These are phyloP conservation scores for Conus canariensis DNA, from an alignment of 2,888 invertebrate genomes.

Conservation along the genomic window DNA sequence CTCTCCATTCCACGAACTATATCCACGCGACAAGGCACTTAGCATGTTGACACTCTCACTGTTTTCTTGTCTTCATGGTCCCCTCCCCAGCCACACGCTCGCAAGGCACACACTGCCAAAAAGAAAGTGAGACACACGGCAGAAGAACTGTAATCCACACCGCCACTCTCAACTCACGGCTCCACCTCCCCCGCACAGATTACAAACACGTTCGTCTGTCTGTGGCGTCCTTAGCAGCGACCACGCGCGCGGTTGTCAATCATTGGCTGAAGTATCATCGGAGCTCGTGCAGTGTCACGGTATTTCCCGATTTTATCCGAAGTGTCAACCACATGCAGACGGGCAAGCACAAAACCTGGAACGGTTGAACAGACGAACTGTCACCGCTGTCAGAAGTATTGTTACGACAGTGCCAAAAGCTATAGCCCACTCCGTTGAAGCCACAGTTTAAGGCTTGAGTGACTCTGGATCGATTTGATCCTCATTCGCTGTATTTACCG, in stretches of 20 bases:
- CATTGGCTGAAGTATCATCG: not conserved
- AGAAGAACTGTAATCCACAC: not conserved
- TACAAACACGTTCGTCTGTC: not conserved
- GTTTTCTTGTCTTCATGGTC: slow-evolving; percentile 6
- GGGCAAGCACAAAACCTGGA: not conserved
- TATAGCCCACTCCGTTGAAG: not conserved
- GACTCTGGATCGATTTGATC: slow-evolving; percentile 35
- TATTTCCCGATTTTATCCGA: slow-evolving; percentile 27
- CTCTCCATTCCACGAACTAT: slow-evolving; percentile 69
- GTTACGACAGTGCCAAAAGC: not conserved
- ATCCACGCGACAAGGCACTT: slow-evolving; percentile 69
- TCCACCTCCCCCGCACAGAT: not conserved
- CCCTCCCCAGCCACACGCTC: not conserved
- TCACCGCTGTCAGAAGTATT: not conserved
- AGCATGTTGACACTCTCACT: slow-evolving; percentile 55
- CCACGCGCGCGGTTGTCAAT: slow-evolving; percentile 31
- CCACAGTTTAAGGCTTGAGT: slow-evolving; percentile 10
- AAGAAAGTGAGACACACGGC: slow-evolving; percentile 9
- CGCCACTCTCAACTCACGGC: not conserved
- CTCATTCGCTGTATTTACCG: slow-evolving; percentile 41
- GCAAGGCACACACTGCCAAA: not conserved
- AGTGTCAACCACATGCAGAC: not conserved
- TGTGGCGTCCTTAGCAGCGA: slow-evolving; percentile 35
- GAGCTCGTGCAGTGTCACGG: slow-evolving; percentile 23
- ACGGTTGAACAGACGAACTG: not conserved